phyloP scores from a whole-genome alignment of 2,888 invertebrate species.

The Eristalis tenax region DNA sequence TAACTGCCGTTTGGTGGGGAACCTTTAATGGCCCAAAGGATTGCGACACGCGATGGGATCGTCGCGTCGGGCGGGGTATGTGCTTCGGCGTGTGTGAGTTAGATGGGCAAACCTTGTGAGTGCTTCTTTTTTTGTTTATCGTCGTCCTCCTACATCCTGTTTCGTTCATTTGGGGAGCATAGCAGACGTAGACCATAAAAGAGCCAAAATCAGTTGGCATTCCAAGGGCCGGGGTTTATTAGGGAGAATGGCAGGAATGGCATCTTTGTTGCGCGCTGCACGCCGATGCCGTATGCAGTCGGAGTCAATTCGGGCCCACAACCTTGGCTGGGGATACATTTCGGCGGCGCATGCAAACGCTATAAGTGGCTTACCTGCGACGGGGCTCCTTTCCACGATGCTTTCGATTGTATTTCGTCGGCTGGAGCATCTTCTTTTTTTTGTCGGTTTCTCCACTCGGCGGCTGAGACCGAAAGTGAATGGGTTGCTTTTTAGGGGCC shows the following conservation, averaged over 20 bases:
- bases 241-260: conserved; percentile 27
- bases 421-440: neutral
- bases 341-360: conserved; percentile 51
- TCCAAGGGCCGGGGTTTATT: conserved; percentile 23
- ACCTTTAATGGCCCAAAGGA: conserved; percentile 52
- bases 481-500: neutral
- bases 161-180: conserved; percentile 40
- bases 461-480: neutral
- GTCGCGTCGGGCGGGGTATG: neutral
- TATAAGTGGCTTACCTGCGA: conserved; percentile 22
- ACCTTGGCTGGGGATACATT: conserved; percentile 46
- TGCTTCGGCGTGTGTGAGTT: neutral
- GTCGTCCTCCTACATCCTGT: neutral
- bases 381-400: conserved; percentile 1
- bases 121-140: neutral
- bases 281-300: neutral
- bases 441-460: neutral
- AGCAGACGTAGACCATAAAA: conserved; percentile 43
- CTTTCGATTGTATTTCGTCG: conserved; percentile 29
- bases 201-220: conserved; percentile 43
- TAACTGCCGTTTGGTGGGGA: conserved; percentile 54
- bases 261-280: conserved; percentile 32
- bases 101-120: neutral
- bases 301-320: neutral
- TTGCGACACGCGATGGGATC: conserved; percentile 15